Evolutionary conservation across 2,888 invertebrate species (phyloP).

Genomic region (Hesperia comma): DNA sequence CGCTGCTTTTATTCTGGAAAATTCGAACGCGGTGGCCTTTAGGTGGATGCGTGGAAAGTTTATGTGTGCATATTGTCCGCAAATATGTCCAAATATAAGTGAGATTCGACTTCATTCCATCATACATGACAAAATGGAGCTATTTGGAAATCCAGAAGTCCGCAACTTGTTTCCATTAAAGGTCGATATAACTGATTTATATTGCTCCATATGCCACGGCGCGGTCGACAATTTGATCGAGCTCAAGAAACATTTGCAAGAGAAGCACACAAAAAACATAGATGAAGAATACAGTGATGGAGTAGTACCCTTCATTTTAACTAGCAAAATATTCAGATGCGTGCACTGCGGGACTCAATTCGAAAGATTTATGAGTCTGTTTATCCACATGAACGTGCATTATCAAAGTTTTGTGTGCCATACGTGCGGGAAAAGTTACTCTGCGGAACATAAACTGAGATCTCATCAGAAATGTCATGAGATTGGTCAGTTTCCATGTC

Average conservation of each 20-base stretch:
- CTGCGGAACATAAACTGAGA: constrained; percentile 66
- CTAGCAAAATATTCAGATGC: constrained; percentile 58
- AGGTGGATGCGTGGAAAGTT: constrained; percentile 65
- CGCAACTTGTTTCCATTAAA: constrained; percentile 62
- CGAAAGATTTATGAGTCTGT: constrained; percentile 58
- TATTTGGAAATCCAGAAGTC: constrained; percentile 54
- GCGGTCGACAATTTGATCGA: constrained; percentile 46
- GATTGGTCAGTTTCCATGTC: constrained; percentile 64
- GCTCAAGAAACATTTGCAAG: constrained; percentile 58
- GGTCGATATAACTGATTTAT: constrained; percentile 62
- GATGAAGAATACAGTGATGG: constrained; percentile 57
- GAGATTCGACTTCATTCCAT: constrained; percentile 58
- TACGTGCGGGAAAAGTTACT: constrained; percentile 75
- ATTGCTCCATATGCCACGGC: constrained; percentile 56
- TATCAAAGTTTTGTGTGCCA: constrained; percentile 71
- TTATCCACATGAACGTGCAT: constrained; percentile 73
- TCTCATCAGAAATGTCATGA: constrained; percentile 69
- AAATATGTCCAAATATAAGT: constrained; percentile 48
- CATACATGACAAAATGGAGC: constrained; percentile 56
- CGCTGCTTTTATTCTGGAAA: constrained; percentile 60
- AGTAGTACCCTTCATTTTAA: constrained; percentile 62
- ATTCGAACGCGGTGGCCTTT: constrained; percentile 68
- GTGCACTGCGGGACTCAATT: constrained; percentile 55
- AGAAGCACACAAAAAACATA: constrained; percentile 50
- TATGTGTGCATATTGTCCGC: constrained; percentile 65